Base-by-base conservation (phyloP, 2,888 invertebrate species). In the Trichopria drosophilae region DNA sequence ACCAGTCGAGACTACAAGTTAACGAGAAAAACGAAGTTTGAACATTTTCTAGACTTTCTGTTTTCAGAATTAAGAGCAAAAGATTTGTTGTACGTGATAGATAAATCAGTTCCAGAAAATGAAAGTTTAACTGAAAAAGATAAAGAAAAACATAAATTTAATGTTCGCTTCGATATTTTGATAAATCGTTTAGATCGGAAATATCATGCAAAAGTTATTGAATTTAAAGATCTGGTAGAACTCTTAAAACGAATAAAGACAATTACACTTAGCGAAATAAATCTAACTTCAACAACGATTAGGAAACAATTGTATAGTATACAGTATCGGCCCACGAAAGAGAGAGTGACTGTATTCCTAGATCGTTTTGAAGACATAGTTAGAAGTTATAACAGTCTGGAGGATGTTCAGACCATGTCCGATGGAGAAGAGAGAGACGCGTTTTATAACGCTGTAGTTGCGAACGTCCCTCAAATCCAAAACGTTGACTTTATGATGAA, bases 1-100 rank as follows among this genome's bases (percentile, higher is more conserved):
- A n/a, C n/a, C n/a, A n/a, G n/a, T n/a, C n/a, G 55, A 34, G 55
- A 55, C 22, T 58, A 58, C 24, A 53, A 55, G 44, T 46, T 55
- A 23, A 47, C 37, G 13, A 5, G 3, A 32, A 40, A 51, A 34
- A 51, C 46, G 15, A 55, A 58, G 28, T 58, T 42, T 43, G 55
- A 53, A 39, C 40, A 54, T 32, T 59, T 54, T 37, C 42, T 44
- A 19, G 56, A 58, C 34, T 55, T 45, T 29, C 36, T 58, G 20
- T 48, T 43, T 20, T 55, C 55, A 16, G 51, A 55, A 26, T 47
- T 58, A 37, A 43, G 56, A 50, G 35, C 41, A 4, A 34, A 42
- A n/a, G 52, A 56, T 43, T 51, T 55, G 40, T 36, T 55, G 16
- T 47, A 58, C 15, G 45, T 58, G 9, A 51, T 58, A 10, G 46